Evolutionary conservation across 1,140 invertebrate species (phyloP).

Genomic region (Tetramorium parvispinum): DNA sequence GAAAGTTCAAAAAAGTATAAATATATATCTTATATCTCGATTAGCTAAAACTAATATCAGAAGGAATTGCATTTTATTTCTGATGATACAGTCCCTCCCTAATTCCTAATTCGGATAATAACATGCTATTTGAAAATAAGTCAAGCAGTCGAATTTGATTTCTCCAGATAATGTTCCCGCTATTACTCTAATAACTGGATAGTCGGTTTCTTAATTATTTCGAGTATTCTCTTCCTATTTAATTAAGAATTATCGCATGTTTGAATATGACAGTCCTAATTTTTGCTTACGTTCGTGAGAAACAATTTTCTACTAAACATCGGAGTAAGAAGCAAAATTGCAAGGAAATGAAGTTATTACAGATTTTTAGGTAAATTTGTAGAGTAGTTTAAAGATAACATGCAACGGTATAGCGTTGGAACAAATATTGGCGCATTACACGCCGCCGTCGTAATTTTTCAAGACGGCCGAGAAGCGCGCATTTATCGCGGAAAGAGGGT

Average conservation of each 20-base stretch:
- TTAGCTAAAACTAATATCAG: background rate
- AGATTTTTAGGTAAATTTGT: background rate
- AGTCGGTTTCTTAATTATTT: conserved; percentile 10
- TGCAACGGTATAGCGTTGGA: background rate
- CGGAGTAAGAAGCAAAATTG: background rate
- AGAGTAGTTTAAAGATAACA: background rate
- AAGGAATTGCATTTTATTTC: background rate
- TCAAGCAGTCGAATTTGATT: background rate
- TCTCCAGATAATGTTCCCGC: background rate
- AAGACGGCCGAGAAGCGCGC: conserved; percentile 41
- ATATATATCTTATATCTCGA: background rate
- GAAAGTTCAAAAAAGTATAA: background rate
- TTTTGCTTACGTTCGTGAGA: background rate
- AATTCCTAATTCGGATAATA: background rate
- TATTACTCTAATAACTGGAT: conserved; percentile 5
- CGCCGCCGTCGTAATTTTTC: conserved; percentile 56
- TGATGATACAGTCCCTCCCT: background rate
- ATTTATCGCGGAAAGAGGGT: conserved; percentile 71
- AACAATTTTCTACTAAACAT: background rate
- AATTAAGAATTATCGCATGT: background rate
- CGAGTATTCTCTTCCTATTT: background rate
- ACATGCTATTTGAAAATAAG: background rate
- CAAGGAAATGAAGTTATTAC: background rate
- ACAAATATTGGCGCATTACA: conserved; percentile 26
- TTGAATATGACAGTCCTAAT: conserved; percentile 7